Evolutionary conservation across 2,113 vertebrate genomes (phyloP), one percentile per base, ranked within the genome.

Genomic region (Balaeniceps rex): DNA sequence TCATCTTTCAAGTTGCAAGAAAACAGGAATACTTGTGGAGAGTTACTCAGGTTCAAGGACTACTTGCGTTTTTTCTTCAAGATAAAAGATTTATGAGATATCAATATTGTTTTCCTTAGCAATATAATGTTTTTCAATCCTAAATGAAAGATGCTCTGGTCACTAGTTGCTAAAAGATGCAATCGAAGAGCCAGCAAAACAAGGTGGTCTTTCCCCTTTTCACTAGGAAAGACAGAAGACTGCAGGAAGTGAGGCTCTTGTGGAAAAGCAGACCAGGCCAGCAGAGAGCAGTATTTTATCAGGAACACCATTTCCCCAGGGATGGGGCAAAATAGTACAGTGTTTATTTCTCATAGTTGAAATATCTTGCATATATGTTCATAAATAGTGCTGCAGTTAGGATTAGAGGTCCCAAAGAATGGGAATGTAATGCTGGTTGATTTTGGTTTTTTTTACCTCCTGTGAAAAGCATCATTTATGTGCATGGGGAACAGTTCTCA

Each of bases 211-310:
- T 76, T 81, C 21, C 21, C 19, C 6, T 54, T 78, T 91, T 40
- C 22, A 6, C 2, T 11, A 11, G 17, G 40, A 4, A 72, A 40
- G 24, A n/a, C 21, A 28, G 66, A 58, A 65, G 14, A 16, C 33
- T 49, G n/a, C 0, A 3, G 68, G 49, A 83, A 77, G 21, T 1
- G 17, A 75, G 65, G 18, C 23, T 25, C 29, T 71, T 6, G 1
- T 10, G 14, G 40, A 78, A 81, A 87, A 65, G 68, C 38, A 46
- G 57, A 13, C 31, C 16, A 25, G 40, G 63, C 83, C 97, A 86
- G 55, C 80, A 97, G 97, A 92, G 91, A 96, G 97, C 97, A 96
- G 86, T 52, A 36, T 83, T 88, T 81, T 52, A 68, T 75, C 60
- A 46, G 38, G 47, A 93, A 87, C 38, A 31, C 21, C 28, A 3